Evolutionary conservation across 2,797 vertebrate species (phyloP).

Genomic region (Ispidina lecontei): DNA sequence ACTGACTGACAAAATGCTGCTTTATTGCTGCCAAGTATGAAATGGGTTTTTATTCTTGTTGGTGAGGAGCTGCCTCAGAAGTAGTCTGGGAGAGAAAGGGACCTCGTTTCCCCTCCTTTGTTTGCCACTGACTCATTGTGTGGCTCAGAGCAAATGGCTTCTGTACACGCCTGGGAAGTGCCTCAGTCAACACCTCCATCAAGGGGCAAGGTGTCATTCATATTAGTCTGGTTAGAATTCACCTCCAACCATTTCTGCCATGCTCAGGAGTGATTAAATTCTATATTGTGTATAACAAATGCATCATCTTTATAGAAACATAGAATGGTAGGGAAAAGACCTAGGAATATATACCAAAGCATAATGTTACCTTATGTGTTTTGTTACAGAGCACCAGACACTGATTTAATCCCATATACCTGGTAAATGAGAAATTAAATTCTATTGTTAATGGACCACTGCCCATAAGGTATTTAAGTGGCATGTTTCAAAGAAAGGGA

Average conservation of each 20-base stretch:
- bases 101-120: slow-evolving; percentile 32
- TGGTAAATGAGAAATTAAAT: slow-evolving; percentile 7
- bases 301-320: not conserved
- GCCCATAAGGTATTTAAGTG: not conserved
- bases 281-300: not conserved
- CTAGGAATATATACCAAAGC: not conserved
- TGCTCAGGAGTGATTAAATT: slow-evolving; percentile 15
- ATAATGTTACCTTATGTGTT: slow-evolving; percentile 4
- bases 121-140: slow-evolving; percentile 46
- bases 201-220: slow-evolving; percentile 28
- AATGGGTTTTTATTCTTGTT: slow-evolving; percentile 6
- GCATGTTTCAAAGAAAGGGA: not conserved
- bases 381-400: slow-evolving; percentile 1
- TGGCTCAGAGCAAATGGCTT: slow-evolving; percentile 23
- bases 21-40: not conserved
- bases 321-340: too few relatives aligned
- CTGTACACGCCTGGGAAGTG: slow-evolving; percentile 24
- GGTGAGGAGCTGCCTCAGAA: not conserved
- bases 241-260: not conserved
- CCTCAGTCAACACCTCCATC: not conserved
- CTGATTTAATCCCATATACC: not conserved
- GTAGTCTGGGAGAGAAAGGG: not conserved
- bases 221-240: not conserved
- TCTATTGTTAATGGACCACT: not conserved
- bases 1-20: not conserved